Percentiles rank a stretch among this genome's conserved stretches.
Conservation (phyloP, 92 coral and sea anemone genomes). For the Heliopora coerulea region DNA sequence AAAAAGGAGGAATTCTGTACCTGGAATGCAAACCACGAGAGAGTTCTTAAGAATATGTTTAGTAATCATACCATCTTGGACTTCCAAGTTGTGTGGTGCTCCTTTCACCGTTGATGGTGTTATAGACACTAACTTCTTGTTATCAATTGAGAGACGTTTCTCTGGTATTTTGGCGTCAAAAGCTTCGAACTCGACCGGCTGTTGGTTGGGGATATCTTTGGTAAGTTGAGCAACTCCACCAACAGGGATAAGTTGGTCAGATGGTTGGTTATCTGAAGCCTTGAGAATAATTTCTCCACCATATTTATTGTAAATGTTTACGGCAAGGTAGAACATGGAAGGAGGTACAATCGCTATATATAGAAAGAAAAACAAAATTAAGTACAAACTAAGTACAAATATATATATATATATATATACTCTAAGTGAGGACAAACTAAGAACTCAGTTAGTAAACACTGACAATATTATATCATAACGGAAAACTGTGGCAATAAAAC, state of each 20-base stretch:
- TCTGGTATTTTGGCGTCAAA: constrained; percentile 64
- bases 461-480: too few species aligned
- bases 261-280: constrained; percentile 90
- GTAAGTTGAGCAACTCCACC: constrained; percentile 55
- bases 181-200: constrained; percentile 64
- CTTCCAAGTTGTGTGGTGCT: constrained; percentile 56
- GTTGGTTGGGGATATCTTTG: constrained; percentile 64
- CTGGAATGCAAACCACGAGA: too few species aligned
- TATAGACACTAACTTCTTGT: constrained; percentile 52
- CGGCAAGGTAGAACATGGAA: constrained; percentile 68
- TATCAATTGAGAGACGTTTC: constrained; percentile 64
- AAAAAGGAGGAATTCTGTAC: not conserved
- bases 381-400: too few species aligned
- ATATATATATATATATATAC: too few species aligned
- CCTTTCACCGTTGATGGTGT: constrained; percentile 68
- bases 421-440: too few species aligned
- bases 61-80: constrained; percentile 14
- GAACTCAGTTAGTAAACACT: too few species aligned
- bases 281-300: constrained; percentile 52
- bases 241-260: constrained; percentile 67
- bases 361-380: too few species aligned
- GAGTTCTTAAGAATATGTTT: not conserved
- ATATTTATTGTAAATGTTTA: constrained; percentile 64
- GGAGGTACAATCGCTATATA: constrained; percentile 74
- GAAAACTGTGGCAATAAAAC: too few species aligned